Evolutionary conservation across 1,140 invertebrate species (phyloP), one percentile per base, ranked within the genome.

Genomic region (Brachionus paranguensis): DNA sequence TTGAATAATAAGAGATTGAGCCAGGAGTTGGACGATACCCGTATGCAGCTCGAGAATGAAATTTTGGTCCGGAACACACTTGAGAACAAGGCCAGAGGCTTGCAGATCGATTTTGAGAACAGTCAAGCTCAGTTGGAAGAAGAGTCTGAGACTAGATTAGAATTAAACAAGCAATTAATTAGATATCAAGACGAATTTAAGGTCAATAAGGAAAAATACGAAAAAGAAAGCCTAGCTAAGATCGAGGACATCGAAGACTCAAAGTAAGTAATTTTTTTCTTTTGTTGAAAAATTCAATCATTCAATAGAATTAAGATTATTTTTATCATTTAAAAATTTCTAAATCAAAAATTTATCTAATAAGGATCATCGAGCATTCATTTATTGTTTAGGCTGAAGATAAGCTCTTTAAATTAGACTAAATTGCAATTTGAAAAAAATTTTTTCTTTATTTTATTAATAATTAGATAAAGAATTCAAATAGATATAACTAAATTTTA

Each of bases 191-290:
- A 84, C 11, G 83, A 84, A 29, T 45, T 84, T 33, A 72, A 84
- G 41, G 27, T 11, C 0, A 64, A 29, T 64, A 74, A 76, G 24
- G 68, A 74, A 43, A 76, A 74, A 60, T 27, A 55, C 33, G 68
- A 84, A 60, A 84, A 76, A 84, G 70, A 84, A 43, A n/a, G 45
- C 14, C 14, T 74, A 64, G 33, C 53, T n/a, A 84, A 37, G 70
- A 84, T 74, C 43, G 83, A 84, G 53, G 83, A 84, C 27, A 55
- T 78, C 37, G 83, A 84, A 74, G 83, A 84, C 24, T 68, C 47
- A 55, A 53, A 68, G 83, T 84, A 74, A 37, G 65, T 68, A 24
- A 60, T 72, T 11, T 72, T 45, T 70, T 1, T n/a, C 3, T 12
- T 72, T 41, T 72, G 33, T n/a, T 72, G 68, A 72, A 37, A n/a